These are phyloP conservation scores for Cyanistes caeruleus DNA, from an alignment of 2,113 vertebrate genomes.

Conservation along the genomic window DNA sequence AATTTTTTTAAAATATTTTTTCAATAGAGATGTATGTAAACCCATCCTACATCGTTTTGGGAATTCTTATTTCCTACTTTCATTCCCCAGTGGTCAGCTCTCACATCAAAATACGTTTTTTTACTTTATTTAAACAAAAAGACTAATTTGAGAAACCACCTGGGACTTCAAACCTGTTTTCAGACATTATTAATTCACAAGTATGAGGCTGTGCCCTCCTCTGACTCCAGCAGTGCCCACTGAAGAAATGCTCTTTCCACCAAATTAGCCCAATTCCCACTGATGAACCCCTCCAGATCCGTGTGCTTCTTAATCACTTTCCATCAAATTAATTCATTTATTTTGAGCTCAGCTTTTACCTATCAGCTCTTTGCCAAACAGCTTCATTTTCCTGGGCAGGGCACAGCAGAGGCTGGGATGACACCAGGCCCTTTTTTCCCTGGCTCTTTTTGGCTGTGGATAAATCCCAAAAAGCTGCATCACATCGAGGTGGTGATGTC, in stretches of 20 bases:
- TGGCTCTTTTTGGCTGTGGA: not conserved
- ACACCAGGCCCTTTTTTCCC: not conserved
- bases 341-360: not conserved
- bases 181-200: conserved; percentile 49
- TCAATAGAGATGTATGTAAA: not conserved
- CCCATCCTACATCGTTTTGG: not conserved
- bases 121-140: conserved; percentile 23
- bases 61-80: not conserved
- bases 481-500: rapidly evolving
- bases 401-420: not conserved
- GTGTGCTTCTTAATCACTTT: conserved; percentile 16
- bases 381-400: not conserved
- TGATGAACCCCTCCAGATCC: conserved; percentile 7
- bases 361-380: not conserved
- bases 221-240: not conserved
- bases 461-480: not conserved
- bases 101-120: not conserved
- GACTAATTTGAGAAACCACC: not conserved
- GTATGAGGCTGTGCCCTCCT: conserved; percentile 5
- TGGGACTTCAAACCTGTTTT: not conserved
- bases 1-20: not conserved
- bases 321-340: not conserved
- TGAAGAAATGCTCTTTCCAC: conserved; percentile 18
- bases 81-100: not conserved
- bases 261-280: conserved; percentile 37